These are phyloP conservation scores for Yasuhikotakia modesta DNA, from an alignment of 2,797 vertebrate genomes.

Conservation along the genomic window DNA sequence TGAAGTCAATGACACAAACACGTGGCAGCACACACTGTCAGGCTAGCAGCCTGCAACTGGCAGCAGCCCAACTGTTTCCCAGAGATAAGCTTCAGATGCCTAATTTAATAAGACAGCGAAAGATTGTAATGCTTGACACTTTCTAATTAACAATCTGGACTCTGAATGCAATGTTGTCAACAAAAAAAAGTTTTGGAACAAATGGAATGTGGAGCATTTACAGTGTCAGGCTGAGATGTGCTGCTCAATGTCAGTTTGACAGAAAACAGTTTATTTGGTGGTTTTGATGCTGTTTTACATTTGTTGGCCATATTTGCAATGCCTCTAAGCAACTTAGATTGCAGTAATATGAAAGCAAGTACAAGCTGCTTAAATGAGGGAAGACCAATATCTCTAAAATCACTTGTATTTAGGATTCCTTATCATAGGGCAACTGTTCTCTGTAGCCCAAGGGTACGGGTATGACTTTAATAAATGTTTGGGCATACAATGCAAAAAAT, in stretches of 20 bases:
- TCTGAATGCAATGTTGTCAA: constrained; percentile 58
- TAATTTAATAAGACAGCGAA: not conserved
- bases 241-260: constrained; percentile 23
- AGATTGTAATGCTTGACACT: constrained; percentile 64
- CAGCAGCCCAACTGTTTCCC: constrained; percentile 72
- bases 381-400: too few species aligned
- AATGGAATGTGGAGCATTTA: constrained; percentile 47
- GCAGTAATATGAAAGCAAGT: too few species aligned
- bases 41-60: constrained; percentile 65
- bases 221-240: constrained; percentile 28
- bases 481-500: too few species aligned
- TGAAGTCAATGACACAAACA: constrained; percentile 63
- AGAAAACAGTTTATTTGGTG: constrained; percentile 12
- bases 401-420: too few species aligned
- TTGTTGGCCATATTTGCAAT: too few species aligned
- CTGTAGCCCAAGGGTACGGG: too few species aligned
- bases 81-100: constrained; percentile 70
- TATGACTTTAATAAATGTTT: too few species aligned
- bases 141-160: constrained; percentile 73
- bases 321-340: too few species aligned
- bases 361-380: too few species aligned
- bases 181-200: constrained; percentile 58
- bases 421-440: too few species aligned
- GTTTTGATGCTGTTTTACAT: too few species aligned
- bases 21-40: constrained; percentile 47